Evolutionary conservation across 2,888 invertebrate species (phyloP), one percentile per base, ranked within the genome.

Genomic region (Coleophora flavipennella): DNA sequence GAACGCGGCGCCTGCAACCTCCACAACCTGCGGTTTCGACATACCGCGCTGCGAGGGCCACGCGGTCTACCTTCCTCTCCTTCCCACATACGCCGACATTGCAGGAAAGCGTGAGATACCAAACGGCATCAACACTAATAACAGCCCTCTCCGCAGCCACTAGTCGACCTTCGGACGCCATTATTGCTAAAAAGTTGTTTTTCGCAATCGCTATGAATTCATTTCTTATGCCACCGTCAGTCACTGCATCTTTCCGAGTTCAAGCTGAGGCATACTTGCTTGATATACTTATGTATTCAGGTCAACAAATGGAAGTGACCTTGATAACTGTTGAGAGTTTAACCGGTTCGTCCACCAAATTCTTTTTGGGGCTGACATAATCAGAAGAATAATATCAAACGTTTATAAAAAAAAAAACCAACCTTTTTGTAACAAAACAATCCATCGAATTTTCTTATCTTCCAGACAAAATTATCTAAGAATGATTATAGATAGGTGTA

Each of bases 81-180:
- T 58, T 81, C 60, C 36, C 59, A 55, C 79, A 36, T 50, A 45
- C 39, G 25, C 29, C 28, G 20, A 13, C 27, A 29, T 29, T 46
- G 33, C 12, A 39, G 46, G 38, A 20, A 41, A 42, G 43, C 36
- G 36, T 48, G 72, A 69, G 64, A 76, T 53, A 51, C 51, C 51
- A 40, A 51, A 41, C 46, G 44, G 49, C 49, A 57, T 48, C 51
- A 55, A 51, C n/a, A n/a, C n/a, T n/a, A n/a, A n/a, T n/a, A n/a
- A n/a, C 62, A 62, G 53, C 57, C 55, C 14, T 36, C 39, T 27
- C 13, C 33, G 34, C 25, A 65, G 74, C 63, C 67, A 75, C 64
- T 67, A 64, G 77, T 47, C 65, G 79, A 79, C 83, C 83, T 83
- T 81, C 77, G 62, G 60, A 60, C 57, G 62, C 65, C 63, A 74